Conservation (phyloP, 2,888 invertebrate species). For the Phalera bucephala region DNA sequence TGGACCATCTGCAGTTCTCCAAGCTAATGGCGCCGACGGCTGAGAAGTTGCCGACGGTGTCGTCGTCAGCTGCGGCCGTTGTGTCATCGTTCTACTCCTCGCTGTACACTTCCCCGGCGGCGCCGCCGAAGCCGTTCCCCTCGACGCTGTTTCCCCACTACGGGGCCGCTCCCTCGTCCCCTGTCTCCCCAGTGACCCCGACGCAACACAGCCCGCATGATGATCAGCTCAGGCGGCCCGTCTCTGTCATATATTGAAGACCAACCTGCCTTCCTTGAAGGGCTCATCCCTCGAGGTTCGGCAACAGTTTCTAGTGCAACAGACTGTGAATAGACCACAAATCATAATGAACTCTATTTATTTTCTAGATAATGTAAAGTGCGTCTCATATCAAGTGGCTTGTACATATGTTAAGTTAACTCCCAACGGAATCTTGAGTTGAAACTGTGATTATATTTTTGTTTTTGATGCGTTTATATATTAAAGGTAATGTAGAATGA, state of each 20-base stretch:
- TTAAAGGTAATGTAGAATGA: slow-evolving; percentile 56
- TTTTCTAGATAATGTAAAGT: slow-evolving; percentile 60
- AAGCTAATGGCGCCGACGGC: slow-evolving; percentile 81
- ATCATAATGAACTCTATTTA: slow-evolving; percentile 64
- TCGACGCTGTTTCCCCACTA: slow-evolving; percentile 82
- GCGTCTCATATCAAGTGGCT: slow-evolving; percentile 69
- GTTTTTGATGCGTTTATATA: slow-evolving; percentile 64
- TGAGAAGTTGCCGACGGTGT: slow-evolving; percentile 72
- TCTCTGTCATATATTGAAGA: slow-evolving; percentile 88
- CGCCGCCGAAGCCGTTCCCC: slow-evolving; percentile 77
- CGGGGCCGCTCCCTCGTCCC: slow-evolving; percentile 71
- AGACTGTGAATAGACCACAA: slow-evolving; percentile 52
- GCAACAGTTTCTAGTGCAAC: slow-evolving; percentile 48
- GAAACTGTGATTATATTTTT: slow-evolving; percentile 70
- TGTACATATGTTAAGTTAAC: slow-evolving; percentile 66
- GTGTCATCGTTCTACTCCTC: slow-evolving; percentile 88
- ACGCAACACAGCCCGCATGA: slow-evolving; percentile 78
- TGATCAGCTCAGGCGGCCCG: slow-evolving; percentile 86
- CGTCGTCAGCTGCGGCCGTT: slow-evolving; percentile 81
- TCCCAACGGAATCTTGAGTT: slow-evolving; percentile 51
- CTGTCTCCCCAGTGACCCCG: slow-evolving; percentile 70
- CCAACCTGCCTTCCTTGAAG: slow-evolving; percentile 73
- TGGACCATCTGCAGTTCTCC: slow-evolving; percentile 85
- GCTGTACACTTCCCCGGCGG: slow-evolving; percentile 83
- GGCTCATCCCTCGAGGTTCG: slow-evolving; percentile 50